Percentiles rank a stretch among this genome's conserved stretches.
phyloP scores from a whole-genome alignment of 2,113 vertebrate genomes.

The Actenoides hombroni region DNA sequence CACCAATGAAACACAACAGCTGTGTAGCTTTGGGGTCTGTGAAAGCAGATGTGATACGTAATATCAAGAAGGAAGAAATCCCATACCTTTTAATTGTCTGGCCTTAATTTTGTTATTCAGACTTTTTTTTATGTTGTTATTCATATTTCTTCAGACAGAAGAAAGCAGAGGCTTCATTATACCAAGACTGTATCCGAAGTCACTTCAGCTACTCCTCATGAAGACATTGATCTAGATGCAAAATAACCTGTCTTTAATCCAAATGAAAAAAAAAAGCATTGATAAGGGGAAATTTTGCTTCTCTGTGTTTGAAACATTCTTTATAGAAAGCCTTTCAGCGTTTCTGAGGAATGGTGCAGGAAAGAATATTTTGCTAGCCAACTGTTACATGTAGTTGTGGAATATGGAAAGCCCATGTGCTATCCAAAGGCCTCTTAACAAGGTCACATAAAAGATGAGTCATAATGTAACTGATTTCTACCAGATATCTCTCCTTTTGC shows the following conservation, averaged over 20 bases:
- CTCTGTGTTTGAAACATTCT: not conserved
- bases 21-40: not conserved
- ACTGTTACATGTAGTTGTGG: not conserved
- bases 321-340: not conserved
- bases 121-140: not conserved
- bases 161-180: not conserved
- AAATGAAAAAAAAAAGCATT: not conserved
- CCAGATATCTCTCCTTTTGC: conserved; percentile 39
- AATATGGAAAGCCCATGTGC: conserved; percentile 36
- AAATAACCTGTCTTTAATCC: not conserved
- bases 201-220: not conserved
- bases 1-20: not conserved
- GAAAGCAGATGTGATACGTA: not conserved
- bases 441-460: conserved; percentile 54
- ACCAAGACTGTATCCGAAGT: not conserved
- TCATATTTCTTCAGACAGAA: not conserved
- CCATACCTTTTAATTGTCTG: not conserved
- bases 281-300: not conserved
- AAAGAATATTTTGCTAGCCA: not conserved
- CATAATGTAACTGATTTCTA: conserved; percentile 53
- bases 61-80: not conserved
- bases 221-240: not conserved
- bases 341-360: not conserved
- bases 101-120: not conserved
- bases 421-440: conserved; percentile 17